These are phyloP conservation scores for honey bee (Apis mellifera) DNA, from an alignment of 1,140 invertebrate species.

Conservation along the genomic window DNA sequence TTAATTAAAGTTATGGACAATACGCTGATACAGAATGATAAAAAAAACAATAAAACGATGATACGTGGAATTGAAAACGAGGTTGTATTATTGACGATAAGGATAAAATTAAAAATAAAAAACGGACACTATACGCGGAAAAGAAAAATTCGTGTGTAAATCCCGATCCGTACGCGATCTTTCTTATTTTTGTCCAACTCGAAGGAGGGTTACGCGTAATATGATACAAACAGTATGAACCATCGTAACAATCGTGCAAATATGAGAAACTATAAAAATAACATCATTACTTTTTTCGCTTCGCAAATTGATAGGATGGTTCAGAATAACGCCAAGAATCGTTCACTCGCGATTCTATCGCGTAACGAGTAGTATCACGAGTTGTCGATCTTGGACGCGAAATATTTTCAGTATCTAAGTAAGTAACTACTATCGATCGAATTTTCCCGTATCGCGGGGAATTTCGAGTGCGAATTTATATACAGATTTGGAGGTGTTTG, in stretches of 20 bases:
- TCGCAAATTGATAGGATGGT: slow-evolving; percentile 70
- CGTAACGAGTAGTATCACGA: slow-evolving; percentile 11
- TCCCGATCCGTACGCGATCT: background rate
- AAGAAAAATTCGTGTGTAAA: background rate
- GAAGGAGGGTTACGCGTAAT: slow-evolving; percentile 3
- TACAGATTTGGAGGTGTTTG: slow-evolving; percentile 22
- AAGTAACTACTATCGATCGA: slow-evolving; percentile 31
- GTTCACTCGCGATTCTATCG: slow-evolving; percentile 9
- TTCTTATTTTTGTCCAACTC: background rate
- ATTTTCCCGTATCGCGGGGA: background rate
- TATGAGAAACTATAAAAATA: slow-evolving; percentile 79
- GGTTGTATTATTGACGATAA: background rate
- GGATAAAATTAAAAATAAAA: background rate
- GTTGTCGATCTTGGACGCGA: slow-evolving; percentile 8
- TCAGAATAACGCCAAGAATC: slow-evolving; percentile 47
- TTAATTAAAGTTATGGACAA: background rate
- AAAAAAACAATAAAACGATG: background rate
- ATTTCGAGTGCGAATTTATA: slow-evolving; percentile 8
- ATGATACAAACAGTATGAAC: slow-evolving; percentile 57
- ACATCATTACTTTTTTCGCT: slow-evolving; percentile 67
- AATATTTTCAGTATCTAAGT: slow-evolving; percentile 12
- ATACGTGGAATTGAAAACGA: background rate
- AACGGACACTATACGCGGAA: background rate
- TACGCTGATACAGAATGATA: background rate
- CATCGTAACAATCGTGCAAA: slow-evolving; percentile 68